Percentiles rank a stretch among this genome's conserved stretches.
These are phyloP conservation scores for Pandemis heparana DNA, from an alignment of 2,888 invertebrate species.

Conservation along the genomic window DNA sequence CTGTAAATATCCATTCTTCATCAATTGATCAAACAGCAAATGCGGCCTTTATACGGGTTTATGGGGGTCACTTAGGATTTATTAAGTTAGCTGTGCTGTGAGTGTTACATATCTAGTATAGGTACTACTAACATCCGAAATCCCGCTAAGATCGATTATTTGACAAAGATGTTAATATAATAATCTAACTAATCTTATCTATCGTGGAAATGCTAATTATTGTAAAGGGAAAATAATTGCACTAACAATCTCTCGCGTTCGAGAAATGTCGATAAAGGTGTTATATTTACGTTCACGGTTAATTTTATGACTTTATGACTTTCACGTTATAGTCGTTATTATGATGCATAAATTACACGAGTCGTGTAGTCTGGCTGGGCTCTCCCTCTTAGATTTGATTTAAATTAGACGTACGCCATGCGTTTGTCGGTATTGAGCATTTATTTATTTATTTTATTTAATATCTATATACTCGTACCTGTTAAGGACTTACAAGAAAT, in stretches of 20 bases:
- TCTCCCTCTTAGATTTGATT: neutral
- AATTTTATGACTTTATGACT: slow-evolving; percentile 15
- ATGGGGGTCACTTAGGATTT: neutral
- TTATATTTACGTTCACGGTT: slow-evolving; percentile 5
- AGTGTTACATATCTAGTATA: neutral
- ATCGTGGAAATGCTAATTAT: neutral
- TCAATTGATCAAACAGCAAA: neutral
- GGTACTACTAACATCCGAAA: neutral
- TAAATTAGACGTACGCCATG: neutral
- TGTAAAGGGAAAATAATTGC: neutral
- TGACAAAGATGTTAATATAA: neutral
- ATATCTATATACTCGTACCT: neutral
- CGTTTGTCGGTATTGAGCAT: neutral
- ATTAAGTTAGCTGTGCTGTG: neutral
- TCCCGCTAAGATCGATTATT: neutral
- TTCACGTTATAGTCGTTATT: slow-evolving; percentile 14
- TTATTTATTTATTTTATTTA: neutral
- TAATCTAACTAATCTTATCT: neutral
- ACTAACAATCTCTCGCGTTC: neutral
- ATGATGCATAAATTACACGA: slow-evolving; percentile 7
- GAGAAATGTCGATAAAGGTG: slow-evolving; percentile 11
- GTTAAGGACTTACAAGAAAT: slow-evolving; percentile 13
- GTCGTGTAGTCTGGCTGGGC: neutral
- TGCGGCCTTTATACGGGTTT: neutral
- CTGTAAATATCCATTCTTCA: slow-evolving; percentile 61